Evolutionary conservation across 2,888 invertebrate species (phyloP), one percentile per base, ranked within the genome.

Genomic region (Lissonota sp.): DNA sequence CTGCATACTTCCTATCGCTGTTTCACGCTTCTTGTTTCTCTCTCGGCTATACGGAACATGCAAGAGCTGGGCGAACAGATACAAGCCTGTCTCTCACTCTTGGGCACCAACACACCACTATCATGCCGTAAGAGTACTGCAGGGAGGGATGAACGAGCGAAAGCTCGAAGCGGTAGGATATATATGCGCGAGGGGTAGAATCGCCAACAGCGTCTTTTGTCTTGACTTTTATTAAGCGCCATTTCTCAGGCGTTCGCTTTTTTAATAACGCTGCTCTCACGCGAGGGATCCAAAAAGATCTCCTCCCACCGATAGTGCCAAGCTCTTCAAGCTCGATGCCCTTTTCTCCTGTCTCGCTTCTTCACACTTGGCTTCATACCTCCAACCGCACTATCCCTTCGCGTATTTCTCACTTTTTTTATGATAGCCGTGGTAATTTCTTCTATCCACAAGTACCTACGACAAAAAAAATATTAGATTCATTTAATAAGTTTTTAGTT

Each of bases 171-270:
- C 42, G 5, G 6, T 4, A 53, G 62, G 46, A 71, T 57, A 66
- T 49, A n/a, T 49, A 70, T 71, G 72, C 76, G 76, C 76, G 76
- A 63, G 62, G 62, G 79, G 73, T 63, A 84, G 84, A 84, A 89
- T 89, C 84, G 85, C 83, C 82, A 74, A 69, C 82, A 84, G 84
- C 84, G 70, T 74, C 84, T 87, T 87, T 87, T 87, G 86, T 89
- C 86, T 84, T 72, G 83, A 80, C 84, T 85, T 87, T 88, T 87
- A 87, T 83, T 86, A 84, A 85, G 85, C 85, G 83, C 83, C 85
- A 85, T 87, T 88, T 87, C 88, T 87, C 84, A 86, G 84, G 80
- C 85, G 86, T 84, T 84, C 83, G 79, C 85, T 87, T 87, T 88
- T 87, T 87, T 88, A 88, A 87, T 88, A 88, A 86, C 85, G 85